Conservation (phyloP, 2,888 invertebrate genomes). For the Keiferia lycopersicella region DNA sequence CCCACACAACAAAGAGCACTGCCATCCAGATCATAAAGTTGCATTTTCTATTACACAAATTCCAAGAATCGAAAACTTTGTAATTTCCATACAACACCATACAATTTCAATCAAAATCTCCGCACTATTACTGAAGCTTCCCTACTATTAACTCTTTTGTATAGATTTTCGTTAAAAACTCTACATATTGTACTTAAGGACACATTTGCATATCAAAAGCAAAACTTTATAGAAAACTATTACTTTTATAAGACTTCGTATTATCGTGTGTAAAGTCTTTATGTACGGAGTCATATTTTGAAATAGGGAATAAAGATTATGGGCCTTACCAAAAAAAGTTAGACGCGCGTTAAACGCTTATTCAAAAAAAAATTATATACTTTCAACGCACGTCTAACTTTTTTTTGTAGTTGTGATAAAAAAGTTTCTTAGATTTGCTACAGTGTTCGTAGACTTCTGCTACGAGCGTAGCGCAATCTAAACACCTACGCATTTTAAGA, state of each 20-base stretch:
- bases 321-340: no score
- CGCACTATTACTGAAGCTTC: constrained; percentile 18
- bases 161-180: constrained; percentile 15
- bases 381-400: no score
- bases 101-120: constrained; percentile 10
- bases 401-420: no score
- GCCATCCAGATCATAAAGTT: no score
- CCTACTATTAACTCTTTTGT: constrained; percentile 16
- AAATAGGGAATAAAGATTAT: neutral
- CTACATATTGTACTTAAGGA: neutral
- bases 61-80: neutral
- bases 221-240: constrained; percentile 12
- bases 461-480: constrained; percentile 3
- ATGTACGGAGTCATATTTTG: no score
- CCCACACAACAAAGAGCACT: no score
- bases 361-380: no score
- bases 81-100: neutral
- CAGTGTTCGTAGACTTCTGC: neutral
- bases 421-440: neutral
- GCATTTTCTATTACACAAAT: neutral
- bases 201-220: constrained; percentile 22
- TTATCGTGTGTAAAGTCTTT: neutral
- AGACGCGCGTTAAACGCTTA: no score
- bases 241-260: constrained; percentile 7
- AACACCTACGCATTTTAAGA: no score